phyloP scores from a whole-genome alignment of 2,113 vertebrate genomes.

The Pyrgilauda ruficollis region DNA sequence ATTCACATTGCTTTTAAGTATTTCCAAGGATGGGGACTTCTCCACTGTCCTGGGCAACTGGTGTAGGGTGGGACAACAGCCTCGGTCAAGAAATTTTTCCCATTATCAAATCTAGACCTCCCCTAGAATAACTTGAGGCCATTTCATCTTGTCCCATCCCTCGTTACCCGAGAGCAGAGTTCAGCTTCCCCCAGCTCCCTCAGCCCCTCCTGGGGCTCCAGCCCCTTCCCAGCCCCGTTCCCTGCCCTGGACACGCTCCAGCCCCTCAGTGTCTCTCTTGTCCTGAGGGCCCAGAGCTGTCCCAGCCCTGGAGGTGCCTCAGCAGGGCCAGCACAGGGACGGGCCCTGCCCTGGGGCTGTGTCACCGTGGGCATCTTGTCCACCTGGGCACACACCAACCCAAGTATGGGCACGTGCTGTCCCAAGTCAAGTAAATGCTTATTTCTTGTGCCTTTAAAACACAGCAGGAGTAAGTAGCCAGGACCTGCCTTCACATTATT shows the following conservation, averaged over 20 bases:
- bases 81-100: neutral
- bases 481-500: neutral
- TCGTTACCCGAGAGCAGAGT: neutral
- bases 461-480: neutral
- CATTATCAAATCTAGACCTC: neutral
- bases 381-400: too few relatives aligned
- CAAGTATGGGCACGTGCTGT: neutral
- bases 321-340: neutral
- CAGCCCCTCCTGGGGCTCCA: neutral
- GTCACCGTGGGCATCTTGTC: neutral
- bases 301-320: neutral
- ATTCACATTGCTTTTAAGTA: neutral
- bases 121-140: neutral
- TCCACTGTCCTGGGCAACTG: neutral
- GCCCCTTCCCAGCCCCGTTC: neutral
- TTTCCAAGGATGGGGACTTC: neutral
- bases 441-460: neutral
- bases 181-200: too few relatives aligned
- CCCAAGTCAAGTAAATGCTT: neutral
- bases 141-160: neutral
- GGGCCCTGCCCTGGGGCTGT: neutral
- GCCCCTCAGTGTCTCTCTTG: neutral
- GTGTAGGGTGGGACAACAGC: neutral
- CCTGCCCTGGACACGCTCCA: neutral
- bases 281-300: neutral